phyloP scores from a whole-genome alignment of 2,113 vertebrate genomes.

The Chelonoidis abingdonii region DNA sequence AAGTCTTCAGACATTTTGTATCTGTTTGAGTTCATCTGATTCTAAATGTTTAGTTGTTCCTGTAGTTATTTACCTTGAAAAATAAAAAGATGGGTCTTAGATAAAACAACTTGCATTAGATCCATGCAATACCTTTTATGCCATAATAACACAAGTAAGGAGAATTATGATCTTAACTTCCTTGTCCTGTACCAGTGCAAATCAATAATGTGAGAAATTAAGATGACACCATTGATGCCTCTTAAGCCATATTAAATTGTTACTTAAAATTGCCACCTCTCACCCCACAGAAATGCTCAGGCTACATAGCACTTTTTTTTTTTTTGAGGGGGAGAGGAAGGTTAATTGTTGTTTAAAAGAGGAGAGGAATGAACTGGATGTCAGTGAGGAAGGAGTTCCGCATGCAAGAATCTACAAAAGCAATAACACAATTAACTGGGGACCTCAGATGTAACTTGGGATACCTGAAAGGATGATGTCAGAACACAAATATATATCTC shows the following conservation, averaged over 20 bases:
- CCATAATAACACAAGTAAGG: background rate
- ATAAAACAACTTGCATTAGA: background rate
- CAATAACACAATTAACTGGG: background rate
- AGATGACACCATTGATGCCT: background rate
- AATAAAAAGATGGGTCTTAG: background rate
- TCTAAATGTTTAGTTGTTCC: background rate
- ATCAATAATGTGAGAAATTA: background rate
- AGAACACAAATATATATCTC: background rate
- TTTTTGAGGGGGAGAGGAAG: background rate
- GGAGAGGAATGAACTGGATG: background rate
- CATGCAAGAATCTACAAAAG: background rate
- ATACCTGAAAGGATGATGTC: background rate
- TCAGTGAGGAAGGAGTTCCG: background rate
- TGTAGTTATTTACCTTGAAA: background rate
- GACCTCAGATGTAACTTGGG: background rate
- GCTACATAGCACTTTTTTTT: background rate
- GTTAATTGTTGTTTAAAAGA: background rate
- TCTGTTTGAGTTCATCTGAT: background rate
- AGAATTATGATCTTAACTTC: background rate
- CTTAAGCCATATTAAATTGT: background rate
- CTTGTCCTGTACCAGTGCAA: background rate
- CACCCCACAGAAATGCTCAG: background rate
- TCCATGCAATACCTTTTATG: background rate
- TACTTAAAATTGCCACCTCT: background rate
- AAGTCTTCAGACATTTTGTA: constrained; percentile 7